Evolutionary conservation across 2,797 vertebrate species (phyloP).

Genomic region (Alauda arvensis): DNA sequence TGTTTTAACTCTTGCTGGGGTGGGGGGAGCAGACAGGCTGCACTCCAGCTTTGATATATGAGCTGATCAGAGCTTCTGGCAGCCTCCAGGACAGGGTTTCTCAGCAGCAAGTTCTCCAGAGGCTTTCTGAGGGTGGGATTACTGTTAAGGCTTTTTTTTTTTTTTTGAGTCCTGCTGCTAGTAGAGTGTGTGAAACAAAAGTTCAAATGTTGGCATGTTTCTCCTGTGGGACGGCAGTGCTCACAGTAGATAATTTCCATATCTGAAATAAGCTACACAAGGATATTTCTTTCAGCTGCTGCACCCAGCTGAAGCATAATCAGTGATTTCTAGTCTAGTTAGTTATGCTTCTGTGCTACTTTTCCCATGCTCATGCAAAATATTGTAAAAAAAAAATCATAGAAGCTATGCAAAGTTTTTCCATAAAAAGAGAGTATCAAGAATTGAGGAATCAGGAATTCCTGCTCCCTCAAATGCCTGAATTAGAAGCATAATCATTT

Average conservation of each 20-base stretch:
- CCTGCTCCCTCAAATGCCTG: neutral
- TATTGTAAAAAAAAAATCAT: neutral
- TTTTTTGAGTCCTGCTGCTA: neutral
- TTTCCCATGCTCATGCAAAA: neutral
- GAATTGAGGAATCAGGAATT: neutral
- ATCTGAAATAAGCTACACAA: neutral
- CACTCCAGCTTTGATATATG: conserved; percentile 29
- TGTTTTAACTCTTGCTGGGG: conserved; percentile 30
- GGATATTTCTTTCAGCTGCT: neutral
- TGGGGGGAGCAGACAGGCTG: neutral
- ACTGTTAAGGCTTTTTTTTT: neutral
- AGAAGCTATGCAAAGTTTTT: neutral
- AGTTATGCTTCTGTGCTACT: neutral
- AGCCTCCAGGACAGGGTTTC: conserved; percentile 14
- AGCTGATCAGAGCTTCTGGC: conserved; percentile 46
- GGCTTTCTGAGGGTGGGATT: conserved; percentile 38
- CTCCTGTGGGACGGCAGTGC: neutral
- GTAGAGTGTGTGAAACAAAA: conserved; percentile 20
- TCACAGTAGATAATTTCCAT: neutral
- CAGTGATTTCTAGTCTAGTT: neutral
- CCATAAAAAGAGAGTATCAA: neutral
- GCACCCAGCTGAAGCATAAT: neutral
- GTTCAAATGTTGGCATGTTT: neutral
- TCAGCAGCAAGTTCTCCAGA: conserved; percentile 38
- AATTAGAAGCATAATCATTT: neutral